Evolutionary conservation across 2,113 vertebrate species (phyloP).

Genomic region (Tapirus terrestris): DNA sequence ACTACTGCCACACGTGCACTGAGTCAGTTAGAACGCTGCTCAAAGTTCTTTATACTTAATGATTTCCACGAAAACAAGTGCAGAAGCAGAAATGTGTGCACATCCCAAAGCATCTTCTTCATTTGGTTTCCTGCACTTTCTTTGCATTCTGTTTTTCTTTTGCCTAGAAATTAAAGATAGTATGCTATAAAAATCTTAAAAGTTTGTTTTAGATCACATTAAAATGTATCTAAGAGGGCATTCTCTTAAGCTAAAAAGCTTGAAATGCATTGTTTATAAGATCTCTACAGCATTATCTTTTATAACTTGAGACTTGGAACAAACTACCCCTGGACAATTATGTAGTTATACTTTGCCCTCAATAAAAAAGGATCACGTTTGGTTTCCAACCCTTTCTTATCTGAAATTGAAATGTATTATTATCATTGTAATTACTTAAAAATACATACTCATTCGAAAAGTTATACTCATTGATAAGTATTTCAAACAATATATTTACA

Average conservation of each 20-base stretch:
- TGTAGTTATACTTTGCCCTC: not conserved
- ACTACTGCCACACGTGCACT: constrained; percentile 83
- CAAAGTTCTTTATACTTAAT: constrained; percentile 80
- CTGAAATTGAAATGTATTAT: constrained; percentile 47
- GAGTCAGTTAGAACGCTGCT: constrained; percentile 81
- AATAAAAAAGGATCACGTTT: not conserved
- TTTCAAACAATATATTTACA: constrained; percentile 3
- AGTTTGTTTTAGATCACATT: not conserved
- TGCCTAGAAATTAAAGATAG: constrained; percentile 88
- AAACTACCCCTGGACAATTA: not conserved
- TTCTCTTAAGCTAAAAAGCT: not conserved
- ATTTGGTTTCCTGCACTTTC: constrained; percentile 98
- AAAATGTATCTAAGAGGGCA: not conserved
- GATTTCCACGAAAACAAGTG: constrained; percentile 81
- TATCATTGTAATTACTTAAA: constrained; percentile 39
- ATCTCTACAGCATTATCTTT: not conserved
- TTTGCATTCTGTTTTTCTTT: constrained; percentile 99
- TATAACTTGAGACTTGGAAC: not conserved
- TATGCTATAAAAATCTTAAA: constrained; percentile 37
- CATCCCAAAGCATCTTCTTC: constrained; percentile 80
- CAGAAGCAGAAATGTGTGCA: constrained; percentile 75
- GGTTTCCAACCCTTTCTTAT: constrained; percentile 20
- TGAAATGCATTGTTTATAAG: not conserved
- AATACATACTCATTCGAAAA: not conserved
- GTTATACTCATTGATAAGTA: not conserved